These are phyloP conservation scores for Haliaeetus leucogaster DNA, from an alignment of 2,113 vertebrate species.

Conservation along the genomic window DNA sequence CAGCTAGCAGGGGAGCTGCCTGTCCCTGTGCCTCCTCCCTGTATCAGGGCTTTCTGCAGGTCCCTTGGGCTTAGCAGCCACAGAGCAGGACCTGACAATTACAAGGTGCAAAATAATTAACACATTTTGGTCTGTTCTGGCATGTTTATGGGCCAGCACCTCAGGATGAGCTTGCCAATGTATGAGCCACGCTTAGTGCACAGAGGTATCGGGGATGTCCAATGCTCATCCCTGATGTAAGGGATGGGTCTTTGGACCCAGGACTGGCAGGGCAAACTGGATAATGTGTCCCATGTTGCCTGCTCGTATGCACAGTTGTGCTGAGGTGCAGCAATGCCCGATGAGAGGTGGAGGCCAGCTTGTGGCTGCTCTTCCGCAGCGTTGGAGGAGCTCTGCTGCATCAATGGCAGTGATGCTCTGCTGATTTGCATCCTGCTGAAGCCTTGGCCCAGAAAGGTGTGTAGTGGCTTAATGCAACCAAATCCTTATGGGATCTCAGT, in stretches of 20 bases:
- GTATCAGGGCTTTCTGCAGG: neutral
- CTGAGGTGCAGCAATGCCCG: neutral
- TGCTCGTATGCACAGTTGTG: neutral
- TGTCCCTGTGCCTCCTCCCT: neutral
- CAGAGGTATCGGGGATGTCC: neutral
- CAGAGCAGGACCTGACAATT: neutral
- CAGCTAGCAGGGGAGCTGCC: neutral
- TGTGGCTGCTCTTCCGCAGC: accelerated
- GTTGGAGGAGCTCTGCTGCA: neutral
- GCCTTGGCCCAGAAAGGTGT: neutral
- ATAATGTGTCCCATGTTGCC: accelerated
- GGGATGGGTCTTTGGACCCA: neutral
- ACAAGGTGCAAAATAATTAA: neutral
- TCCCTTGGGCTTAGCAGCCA: neutral
- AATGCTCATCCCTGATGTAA: accelerated
- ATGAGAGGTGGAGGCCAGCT: neutral
- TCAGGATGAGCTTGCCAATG: neutral
- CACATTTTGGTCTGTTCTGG: neutral
- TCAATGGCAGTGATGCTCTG: neutral
- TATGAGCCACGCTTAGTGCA: neutral
- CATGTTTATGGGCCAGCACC: neutral
- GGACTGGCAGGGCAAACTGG: neutral
- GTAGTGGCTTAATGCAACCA: neutral
- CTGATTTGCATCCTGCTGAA: neutral
- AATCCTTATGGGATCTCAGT: neutral